phyloP scores from a whole-genome alignment of 2,113 vertebrate genomes.

The Lanius ludovicianus region DNA sequence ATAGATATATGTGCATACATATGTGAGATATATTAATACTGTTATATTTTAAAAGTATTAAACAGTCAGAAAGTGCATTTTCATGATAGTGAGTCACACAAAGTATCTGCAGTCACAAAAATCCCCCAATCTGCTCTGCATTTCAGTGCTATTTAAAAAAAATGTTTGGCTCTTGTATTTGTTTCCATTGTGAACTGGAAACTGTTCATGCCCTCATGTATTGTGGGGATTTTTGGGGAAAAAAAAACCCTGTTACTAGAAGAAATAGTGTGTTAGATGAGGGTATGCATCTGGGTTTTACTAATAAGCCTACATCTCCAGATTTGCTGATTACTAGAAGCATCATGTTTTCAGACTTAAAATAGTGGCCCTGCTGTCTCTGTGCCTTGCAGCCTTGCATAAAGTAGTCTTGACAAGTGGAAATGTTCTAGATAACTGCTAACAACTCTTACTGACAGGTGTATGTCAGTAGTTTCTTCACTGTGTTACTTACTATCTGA shows the following conservation, averaged over 20 bases:
- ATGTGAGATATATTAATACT: neutral
- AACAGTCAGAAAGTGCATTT: neutral
- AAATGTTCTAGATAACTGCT: neutral
- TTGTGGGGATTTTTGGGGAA: neutral
- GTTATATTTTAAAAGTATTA: neutral
- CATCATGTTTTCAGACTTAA: neutral
- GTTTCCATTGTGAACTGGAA: neutral
- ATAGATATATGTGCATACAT: neutral
- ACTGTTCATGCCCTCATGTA: neutral
- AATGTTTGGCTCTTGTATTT: neutral
- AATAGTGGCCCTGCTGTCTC: neutral
- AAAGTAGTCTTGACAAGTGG: neutral
- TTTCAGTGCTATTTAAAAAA: neutral
- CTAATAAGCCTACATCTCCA: neutral
- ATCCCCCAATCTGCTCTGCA: fast-evolving
- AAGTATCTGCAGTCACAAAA: neutral
- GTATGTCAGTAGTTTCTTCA: neutral
- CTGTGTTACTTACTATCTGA: neutral
- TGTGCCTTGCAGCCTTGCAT: neutral
- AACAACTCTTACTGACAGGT: neutral
- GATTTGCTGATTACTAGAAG: neutral
- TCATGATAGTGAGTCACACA: neutral
- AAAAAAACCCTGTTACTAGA: fast-evolving
- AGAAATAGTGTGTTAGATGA: neutral
- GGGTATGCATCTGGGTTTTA: neutral